Base-by-base conservation (phyloP, 2,113 vertebrate species). In the Pluvialis apricaria region DNA sequence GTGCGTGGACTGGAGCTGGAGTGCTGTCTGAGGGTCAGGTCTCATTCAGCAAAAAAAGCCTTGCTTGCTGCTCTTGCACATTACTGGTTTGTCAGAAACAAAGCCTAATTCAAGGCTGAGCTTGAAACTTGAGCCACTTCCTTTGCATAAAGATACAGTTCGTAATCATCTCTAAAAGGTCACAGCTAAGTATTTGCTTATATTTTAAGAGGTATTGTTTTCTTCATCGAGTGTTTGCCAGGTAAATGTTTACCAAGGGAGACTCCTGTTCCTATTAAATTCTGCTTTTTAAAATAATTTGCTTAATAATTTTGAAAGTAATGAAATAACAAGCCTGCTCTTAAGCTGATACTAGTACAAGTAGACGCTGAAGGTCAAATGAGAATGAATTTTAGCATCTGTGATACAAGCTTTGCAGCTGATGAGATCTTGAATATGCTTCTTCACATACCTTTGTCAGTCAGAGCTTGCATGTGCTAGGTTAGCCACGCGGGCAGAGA, bases 231-330 rank as follows among this genome's bases (percentile, higher is more conserved):
- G 55, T 83, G 62, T 78, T 96, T 89, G 61, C 70, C 62, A 77
- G 78, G 92, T 93, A 84, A 97, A 95, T 96, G 86, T 94, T 96
- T 92, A 87, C 78, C 80, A 68, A 94, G 70, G 72, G 86, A 84
- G 65, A 81, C 70, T 92, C 84, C 38, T 1, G 5, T 73, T 94
- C 25, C 26, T 84, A n/a, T 77, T 88, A 55, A 5, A 3, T 75
- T 84, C 45, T 82, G 20, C 12, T 90, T 88, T 92, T 90, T n/a
- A 2, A 88, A 87, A 72, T 29, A 45, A 51, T 86, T 61, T 55
- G 42, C 42, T 72, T 94, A 62, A 64, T 92, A 91, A 82, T 82
- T 92, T 85, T 26, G 22, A 61, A 84, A 68, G 69, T 15, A 81
- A 26, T 36, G 29, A 62, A 75, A 58, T 45, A 78, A 40, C 31